Evolutionary conservation across 2,888 invertebrate species (phyloP), one percentile per base, ranked within the genome.

Genomic region (Phymatocera aterrima): DNA sequence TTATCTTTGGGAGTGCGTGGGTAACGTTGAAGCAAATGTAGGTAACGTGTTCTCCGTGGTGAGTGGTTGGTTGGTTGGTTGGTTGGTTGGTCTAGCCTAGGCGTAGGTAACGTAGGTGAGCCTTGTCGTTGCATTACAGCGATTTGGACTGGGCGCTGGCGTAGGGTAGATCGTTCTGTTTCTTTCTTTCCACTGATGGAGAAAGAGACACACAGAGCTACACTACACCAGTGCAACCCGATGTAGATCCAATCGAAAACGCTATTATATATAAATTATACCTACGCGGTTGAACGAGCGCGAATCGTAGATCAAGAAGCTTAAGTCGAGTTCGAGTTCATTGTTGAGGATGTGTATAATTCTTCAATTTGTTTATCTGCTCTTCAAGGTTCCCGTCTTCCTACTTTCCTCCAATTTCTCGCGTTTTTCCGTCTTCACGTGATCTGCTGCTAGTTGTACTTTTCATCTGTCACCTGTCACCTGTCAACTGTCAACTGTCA

Each of bases 41-140:
- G 72, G 72, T 72, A 72, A 72, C 72, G 51, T 51, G 72, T 28
- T 34, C 28, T 72, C n/a, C n/a, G n/a, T n/a, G n/a, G n/a, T 12
- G 61, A n/a, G n/a, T 21, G 28, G 8, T 28, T 43, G 51, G 51
- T 10, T 72, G 72, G 46, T 68, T 12, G 61, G 34, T 12, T 21
- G 28, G 8, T 28, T 43, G 51, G 51, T 10, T 72, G 72, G 46
- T 68, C 68, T 68, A 68, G 43, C 68, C 68, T 68, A 68, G 68
- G 51, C 72, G 72, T 72, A 72, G 72, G 72, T 72, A 72, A 72
- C 72, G 72, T 72, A 72, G 72, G 72, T 51, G 51, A 51, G 18
- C 72, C 31, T 64, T 18, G 64, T 43, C 43, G 24, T 68, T 68
- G 68, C 68, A 43, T 72, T 70, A 61, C 6, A 28, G 12, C 31